Conservation (phyloP, 2,797 vertebrate species). For the Sebastolobus alascanus region DNA sequence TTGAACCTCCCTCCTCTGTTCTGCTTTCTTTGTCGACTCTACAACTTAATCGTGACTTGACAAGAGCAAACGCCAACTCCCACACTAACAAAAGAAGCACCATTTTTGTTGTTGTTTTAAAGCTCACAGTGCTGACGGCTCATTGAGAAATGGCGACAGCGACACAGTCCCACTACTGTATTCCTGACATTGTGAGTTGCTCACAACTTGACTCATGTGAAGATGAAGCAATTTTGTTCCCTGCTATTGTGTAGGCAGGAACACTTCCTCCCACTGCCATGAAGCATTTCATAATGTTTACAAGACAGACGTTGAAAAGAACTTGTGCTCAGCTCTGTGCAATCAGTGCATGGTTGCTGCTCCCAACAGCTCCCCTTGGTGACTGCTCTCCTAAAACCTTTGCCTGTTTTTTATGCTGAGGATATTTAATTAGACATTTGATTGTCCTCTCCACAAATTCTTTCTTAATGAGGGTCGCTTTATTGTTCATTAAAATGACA, state of each 20-base stretch:
- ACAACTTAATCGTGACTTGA: constrained; percentile 41
- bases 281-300: constrained; percentile 60
- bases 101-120: constrained; percentile 20
- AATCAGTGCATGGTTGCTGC: constrained; percentile 5
- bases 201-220: constrained; percentile 25
- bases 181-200: constrained; percentile 26
- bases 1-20: constrained; percentile 1
- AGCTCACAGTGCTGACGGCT: constrained; percentile 31
- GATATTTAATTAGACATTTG: constrained; percentile 56
- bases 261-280: constrained; percentile 50
- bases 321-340: constrained; percentile 2
- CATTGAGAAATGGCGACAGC: constrained; percentile 34
- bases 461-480: constrained; percentile 34
- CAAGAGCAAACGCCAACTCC: constrained; percentile 43
- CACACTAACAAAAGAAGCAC: constrained; percentile 17
- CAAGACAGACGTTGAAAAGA: constrained; percentile 23
- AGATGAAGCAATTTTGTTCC: constrained; percentile 35
- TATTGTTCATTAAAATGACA: background rate
- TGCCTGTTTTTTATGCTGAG: background rate
- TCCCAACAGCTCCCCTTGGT: background rate
- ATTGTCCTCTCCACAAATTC: constrained; percentile 53
- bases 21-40: constrained; percentile 23
- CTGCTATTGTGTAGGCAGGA: constrained; percentile 47
- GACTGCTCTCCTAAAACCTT: constrained; percentile 8
- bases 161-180: constrained; percentile 19